Evolutionary conservation across 92 coral and sea anemone species (phyloP), one percentile per base, ranked within the genome.

Genomic region (Actinostola sp.): DNA sequence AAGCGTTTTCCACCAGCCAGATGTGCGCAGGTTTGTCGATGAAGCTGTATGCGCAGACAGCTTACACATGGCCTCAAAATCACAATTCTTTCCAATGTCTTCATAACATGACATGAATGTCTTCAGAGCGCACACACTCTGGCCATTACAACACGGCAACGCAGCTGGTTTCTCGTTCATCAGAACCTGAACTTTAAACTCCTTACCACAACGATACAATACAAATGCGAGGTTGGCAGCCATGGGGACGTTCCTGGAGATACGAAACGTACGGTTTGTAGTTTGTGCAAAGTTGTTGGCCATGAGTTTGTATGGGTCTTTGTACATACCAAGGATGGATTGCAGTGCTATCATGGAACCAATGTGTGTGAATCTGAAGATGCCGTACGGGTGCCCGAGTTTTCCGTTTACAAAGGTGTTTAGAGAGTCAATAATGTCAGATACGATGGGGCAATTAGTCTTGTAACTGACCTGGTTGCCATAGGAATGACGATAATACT

Each of bases 221-320:
- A 89, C 87, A 62, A 93, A 60, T 0, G 97, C 97, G 17, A 93
- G 85, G 46, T 89, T 93, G 32, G 82, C 96, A 8, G 92, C 78
- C 95, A 93, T 89, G 1, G 97, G 97, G 6, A 86, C 91, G 7
- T 75, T 73, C 39, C 77, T 69, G 0, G 92, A 86, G 28, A 75
- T 45, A 20, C 92, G 91, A 72, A 93, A 93, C 38, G 42, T 50
- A 20, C 97, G 89, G 71, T 84, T 72, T 26, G 32, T 52, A 36
- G 83, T 87, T 28, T 69, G 48, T 41, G 32, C 26, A 71, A 72
- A 93, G 67, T 83, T 93, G 55, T 89, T 82, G 24, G 97, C 97
- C 32, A 70, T 77, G 9, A 85, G 76, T 4, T 85, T 84, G 2
- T 68, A 71, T 20, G 88, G 35, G 76, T 87, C 92, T 29, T 83